phyloP scores from a whole-genome alignment of 1,140 invertebrate genomes.

The Temnothorax longispinosus region DNA sequence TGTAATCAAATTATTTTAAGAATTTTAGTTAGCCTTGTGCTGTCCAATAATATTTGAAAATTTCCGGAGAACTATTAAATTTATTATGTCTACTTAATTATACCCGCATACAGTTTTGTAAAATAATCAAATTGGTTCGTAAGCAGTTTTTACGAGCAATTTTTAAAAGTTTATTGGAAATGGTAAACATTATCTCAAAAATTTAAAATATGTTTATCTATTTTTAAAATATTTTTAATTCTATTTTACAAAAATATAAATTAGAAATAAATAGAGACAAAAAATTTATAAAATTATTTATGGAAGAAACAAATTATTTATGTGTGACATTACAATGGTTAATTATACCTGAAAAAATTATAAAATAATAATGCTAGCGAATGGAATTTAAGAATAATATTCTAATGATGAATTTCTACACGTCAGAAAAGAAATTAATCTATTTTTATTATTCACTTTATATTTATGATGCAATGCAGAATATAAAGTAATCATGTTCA shows the following conservation, averaged over 20 bases:
- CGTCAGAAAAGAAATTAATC: background rate
- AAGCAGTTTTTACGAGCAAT: background rate
- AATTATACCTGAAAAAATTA: background rate
- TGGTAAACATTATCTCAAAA: background rate
- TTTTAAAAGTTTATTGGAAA: background rate
- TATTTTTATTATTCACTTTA: slow-evolving; percentile 22
- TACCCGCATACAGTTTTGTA: background rate
- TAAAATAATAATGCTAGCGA: background rate
- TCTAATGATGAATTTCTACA: background rate
- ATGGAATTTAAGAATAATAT: background rate
- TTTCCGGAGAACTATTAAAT: background rate
- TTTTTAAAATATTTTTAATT: background rate
- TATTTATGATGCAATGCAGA: background rate
- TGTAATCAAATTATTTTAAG: slow-evolving; percentile 37
- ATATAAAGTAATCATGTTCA: slow-evolving; percentile 38
- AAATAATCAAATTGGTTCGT: background rate
- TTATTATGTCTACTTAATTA: background rate
- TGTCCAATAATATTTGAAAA: slow-evolving; percentile 1
- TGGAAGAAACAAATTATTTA: background rate
- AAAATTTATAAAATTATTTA: background rate
- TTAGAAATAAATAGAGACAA: background rate
- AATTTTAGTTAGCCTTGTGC: background rate
- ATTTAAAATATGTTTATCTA: background rate
- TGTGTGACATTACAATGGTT: background rate
- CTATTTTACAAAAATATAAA: background rate